Conservation (phyloP, 2,888 invertebrate genomes). For the Amiota minor region DNA sequence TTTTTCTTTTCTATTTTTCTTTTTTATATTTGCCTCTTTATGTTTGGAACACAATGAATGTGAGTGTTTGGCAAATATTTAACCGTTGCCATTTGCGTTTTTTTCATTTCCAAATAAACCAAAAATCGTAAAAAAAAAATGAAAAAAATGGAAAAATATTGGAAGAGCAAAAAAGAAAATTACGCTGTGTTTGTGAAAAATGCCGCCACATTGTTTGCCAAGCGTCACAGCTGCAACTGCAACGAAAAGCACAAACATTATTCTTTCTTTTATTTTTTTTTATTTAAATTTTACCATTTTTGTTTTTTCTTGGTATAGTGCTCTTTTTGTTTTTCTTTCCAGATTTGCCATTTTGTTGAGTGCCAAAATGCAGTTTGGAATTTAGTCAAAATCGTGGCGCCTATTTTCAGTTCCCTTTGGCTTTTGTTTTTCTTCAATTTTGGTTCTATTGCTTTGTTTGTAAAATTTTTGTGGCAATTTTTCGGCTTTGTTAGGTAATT, state of each 20-base stretch:
- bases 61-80: constrained; percentile 27
- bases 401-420: not conserved
- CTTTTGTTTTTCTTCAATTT: not conserved
- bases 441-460: not conserved
- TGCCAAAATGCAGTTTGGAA: constrained; percentile 25
- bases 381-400: constrained; percentile 21
- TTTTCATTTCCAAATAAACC: not conserved
- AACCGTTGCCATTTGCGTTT: constrained; percentile 16
- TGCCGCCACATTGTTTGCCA: constrained; percentile 6
- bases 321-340: not conserved
- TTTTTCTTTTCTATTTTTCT: too few species aligned
- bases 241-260: too few species aligned
- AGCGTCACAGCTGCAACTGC: not conserved
- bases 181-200: constrained; percentile 1
- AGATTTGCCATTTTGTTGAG: constrained; percentile 11
- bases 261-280: not conserved
- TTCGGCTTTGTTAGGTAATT: constrained; percentile 27
- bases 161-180: not conserved
- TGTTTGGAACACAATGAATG: constrained; percentile 10
- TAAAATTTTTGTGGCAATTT: not conserved
- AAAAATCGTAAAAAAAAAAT: not conserved
- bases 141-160: not conserved
- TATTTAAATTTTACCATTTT: too few species aligned
- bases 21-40: not conserved
- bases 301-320: not conserved